Base-by-base conservation (phyloP, 2,113 vertebrate species). In the Atherinomorus stipes region DNA sequence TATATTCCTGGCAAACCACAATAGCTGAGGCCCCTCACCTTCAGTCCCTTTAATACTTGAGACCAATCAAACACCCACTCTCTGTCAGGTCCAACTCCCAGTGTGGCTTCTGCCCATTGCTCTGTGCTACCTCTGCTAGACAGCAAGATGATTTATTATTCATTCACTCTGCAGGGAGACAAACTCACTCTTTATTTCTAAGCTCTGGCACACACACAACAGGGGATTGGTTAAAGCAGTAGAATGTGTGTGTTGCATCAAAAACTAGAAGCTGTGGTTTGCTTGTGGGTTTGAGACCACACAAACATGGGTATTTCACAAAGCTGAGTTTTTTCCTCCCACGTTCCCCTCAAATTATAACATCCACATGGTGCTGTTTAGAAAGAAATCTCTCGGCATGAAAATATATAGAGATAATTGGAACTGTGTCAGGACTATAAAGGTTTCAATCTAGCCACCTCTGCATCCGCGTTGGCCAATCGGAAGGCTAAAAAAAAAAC, bases 121-220 rank as follows among this genome's bases (percentile, higher is more conserved):
- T 45, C 50, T 61, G 38, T 53, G 52, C 72, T 71, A 51, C 51
- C 60, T 64, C 67, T 74, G 59, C 64, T 45, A 77, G 71, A 85
- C 79, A 63, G 74, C 51, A 38, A 40, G 60, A 67, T 52, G 6
- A 83, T 91, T 73, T 79, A 85, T 88, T 82, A 81, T 87, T 87
- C 28, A 88, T 86, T 81, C 52, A 25, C 70, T 88, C 72, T 80
- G 77, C 59, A 78, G 70, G 66, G 72, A 78, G 74, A 83, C 60
- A 40, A 47, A 42, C 44, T 47, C 44, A 7, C 16, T 34, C 31
- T 47, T 47, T n/a, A 47, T n/a, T 44, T 69, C 34, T 62, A 47
- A 64, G 19, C 15, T 8, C 47, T 58, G 44, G 26, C 56, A 44
- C 52, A 65, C 38, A 21, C 22, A 25, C 19, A 11, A 68, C 47